Base-by-base conservation (phyloP, 2,888 invertebrate genomes). In the Leptinotarsa haldemani region DNA sequence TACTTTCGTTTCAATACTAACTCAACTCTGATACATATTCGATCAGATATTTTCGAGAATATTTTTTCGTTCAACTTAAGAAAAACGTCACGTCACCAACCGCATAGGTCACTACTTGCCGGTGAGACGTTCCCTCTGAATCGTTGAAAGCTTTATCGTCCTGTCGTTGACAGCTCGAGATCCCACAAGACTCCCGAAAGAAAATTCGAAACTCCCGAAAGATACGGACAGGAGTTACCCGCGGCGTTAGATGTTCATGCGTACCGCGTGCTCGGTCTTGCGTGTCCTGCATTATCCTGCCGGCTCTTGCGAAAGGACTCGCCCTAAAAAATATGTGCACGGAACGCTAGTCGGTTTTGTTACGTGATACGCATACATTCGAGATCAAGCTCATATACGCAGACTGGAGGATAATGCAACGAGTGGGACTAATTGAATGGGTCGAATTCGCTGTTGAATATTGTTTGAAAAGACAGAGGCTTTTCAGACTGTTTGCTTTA, bases 231-330 rank as follows among this genome's bases (percentile, higher is more conserved):
- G 76, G 71, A 78, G 73, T 79, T 70, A 78, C 80, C 78, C 73
- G 73, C 74, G 79, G 78, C 77, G 71, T 73, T 73, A 70, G 75
- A 79, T 78, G 79, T 78, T 74, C 78, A 78, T 81, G 82, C 81
- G 82, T 81, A 80, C 77, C 76, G 80, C 80, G 77, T 78, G 77
- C 76, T 74, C 71, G 72, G 71, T 72, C 65, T 75, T 81, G 81
- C 81, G 81, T 82, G 82, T 78, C 79, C 77, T 75, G 81, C 80
- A 82, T 81, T 77, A 74, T 74, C 70, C 73, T 75, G 61, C 61
- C 18, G 61, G 61, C 40, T 30, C 61, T 30, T 30, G 65, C 70
- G 53, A 72, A 71, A 74, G 58, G 64, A 72, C 68, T 72, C 70
- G 25, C 65, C 65, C 76, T 73, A 75, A 74, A 74, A 74, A 74